Evolutionary conservation across 1,140 invertebrate species (phyloP).

Genomic region (Caerostris darwini): DNA sequence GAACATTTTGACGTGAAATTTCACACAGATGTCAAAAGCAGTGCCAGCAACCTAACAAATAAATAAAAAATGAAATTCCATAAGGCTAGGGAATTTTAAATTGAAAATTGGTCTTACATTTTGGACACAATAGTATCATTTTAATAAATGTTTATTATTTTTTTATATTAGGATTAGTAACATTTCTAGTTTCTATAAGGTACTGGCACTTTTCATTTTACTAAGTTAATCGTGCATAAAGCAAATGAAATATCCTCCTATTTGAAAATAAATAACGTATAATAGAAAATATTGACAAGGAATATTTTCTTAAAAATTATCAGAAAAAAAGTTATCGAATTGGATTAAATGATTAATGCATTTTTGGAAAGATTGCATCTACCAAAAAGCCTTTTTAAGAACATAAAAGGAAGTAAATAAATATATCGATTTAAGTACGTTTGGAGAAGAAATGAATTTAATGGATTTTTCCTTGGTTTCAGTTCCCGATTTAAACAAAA

Average conservation of each 20-base stretch:
- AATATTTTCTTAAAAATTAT: background rate
- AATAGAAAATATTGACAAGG: background rate
- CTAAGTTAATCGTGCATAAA: background rate
- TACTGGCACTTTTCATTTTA: background rate
- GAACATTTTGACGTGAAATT: no score
- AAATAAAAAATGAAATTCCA: no score
- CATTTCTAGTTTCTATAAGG: no score
- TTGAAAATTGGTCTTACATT: no score
- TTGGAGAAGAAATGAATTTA: background rate
- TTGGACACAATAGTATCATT: no score
- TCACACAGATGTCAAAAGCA: no score
- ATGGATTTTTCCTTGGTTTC: background rate
- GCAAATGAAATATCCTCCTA: background rate
- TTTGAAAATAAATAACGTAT: background rate
- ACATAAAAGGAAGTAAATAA: background rate
- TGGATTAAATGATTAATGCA: conserved; percentile 44
- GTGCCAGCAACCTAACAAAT: no score
- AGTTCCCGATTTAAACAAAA: background rate
- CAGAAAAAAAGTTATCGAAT: background rate
- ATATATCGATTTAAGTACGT: background rate
- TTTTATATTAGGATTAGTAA: no score
- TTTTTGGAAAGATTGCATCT: background rate
- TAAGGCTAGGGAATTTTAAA: no score
- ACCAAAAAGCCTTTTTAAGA: background rate
- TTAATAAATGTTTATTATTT: no score